A percentile compares a stretch with the other conserved stretches of the same genome.
These are phyloP conservation scores for Takifugu flavidus DNA, from an alignment of 2,113 vertebrate genomes.

Conservation along the genomic window DNA sequence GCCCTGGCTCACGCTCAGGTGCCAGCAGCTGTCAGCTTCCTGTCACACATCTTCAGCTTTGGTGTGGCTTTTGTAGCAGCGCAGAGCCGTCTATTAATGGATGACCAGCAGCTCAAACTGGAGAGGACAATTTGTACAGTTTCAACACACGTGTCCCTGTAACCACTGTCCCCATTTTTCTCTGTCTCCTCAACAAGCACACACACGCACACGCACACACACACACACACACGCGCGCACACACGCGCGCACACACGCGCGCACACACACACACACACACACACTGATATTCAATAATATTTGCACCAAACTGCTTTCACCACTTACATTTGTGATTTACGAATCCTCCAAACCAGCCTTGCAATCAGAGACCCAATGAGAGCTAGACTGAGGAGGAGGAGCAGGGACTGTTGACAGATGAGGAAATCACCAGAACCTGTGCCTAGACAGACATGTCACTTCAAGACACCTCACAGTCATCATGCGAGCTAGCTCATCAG, in stretches of 20 bases:
- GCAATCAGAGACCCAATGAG: conserved; percentile 60
- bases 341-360: conserved; percentile 1
- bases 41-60: conserved; percentile 54
- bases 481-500: conserved; percentile 33
- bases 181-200: conserved; percentile 1
- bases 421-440: conserved; percentile 63
- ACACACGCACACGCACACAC: not conserved
- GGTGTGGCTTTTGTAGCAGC: conserved; percentile 47
- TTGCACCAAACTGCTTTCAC: not conserved
- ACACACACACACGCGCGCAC: not conserved
- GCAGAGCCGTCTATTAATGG: conserved; percentile 37
- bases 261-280: conserved; percentile 1
- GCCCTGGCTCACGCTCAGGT: conserved; percentile 25
- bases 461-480: conserved; percentile 53
- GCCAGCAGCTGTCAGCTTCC: conserved; percentile 43
- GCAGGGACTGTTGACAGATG: conserved; percentile 52
- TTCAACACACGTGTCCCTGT: conserved; percentile 13
- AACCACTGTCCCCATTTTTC: conserved; percentile 32
- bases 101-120: conserved; percentile 44
- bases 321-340: too few species aligned
- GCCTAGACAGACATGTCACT: conserved; percentile 53
- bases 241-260: not conserved
- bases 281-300: not conserved
- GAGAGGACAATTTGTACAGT: conserved; percentile 28
- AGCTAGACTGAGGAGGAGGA: conserved; percentile 62